Evolutionary conservation across 2,888 invertebrate species (phyloP).

Genomic region (Mythimna loreyi): DNA sequence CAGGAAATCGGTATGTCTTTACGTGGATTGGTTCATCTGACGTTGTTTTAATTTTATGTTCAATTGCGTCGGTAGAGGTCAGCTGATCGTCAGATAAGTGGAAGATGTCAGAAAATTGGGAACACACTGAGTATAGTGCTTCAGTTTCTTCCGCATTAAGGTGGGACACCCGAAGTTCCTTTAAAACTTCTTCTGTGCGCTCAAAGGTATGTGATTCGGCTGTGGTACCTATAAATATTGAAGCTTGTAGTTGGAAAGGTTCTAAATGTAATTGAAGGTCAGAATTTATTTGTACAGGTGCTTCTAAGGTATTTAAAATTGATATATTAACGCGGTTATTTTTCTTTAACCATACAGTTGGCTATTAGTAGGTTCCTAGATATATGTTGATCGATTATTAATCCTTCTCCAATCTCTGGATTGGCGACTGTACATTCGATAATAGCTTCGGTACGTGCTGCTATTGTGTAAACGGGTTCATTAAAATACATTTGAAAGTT

Average conservation of each 20-base stretch:
- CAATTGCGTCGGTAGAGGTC: neutral
- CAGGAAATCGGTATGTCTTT: neutral
- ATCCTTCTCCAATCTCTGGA: too few species aligned
- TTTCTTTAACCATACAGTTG: too few species aligned
- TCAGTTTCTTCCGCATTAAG: neutral
- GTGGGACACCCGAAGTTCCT: neutral
- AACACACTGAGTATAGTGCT: neutral
- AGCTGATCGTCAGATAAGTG: neutral
- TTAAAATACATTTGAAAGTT: too few species aligned
- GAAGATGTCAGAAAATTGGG: neutral
- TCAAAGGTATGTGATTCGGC: too few species aligned
- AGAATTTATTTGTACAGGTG: neutral
- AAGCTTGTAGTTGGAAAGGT: neutral
- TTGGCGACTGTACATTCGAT: too few species aligned
- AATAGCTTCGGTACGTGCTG: too few species aligned
- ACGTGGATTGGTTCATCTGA: neutral
- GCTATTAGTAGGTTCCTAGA: too few species aligned
- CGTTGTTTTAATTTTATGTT: neutral
- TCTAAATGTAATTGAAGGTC: neutral
- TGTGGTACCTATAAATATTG: too few species aligned
- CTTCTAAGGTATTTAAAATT: neutral
- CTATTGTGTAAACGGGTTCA: too few species aligned
- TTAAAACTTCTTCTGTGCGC: too few species aligned
- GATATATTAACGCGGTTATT: too few species aligned
- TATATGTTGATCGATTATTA: too few species aligned